phyloP scores from a whole-genome alignment of 2,797 vertebrate genomes.

The Parauchenoglanis ngamensis region DNA sequence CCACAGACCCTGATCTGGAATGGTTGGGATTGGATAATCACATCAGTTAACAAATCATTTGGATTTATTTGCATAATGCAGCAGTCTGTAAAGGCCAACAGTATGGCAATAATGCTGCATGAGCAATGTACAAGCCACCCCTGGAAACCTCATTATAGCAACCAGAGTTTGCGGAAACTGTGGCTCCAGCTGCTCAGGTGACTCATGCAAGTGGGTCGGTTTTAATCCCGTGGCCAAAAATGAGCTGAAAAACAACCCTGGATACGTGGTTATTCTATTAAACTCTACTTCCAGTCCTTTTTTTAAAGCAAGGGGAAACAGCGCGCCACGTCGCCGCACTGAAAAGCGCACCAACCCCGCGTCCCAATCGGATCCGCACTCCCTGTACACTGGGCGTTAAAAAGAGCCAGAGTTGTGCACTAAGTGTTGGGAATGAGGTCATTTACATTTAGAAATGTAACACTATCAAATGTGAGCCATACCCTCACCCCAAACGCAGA shows the following conservation, averaged over 20 bases:
- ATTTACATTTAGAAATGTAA: not conserved
- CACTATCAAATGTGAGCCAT: not conserved
- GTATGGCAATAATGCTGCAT: not conserved
- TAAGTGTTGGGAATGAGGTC: not conserved
- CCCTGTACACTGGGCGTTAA: not conserved
- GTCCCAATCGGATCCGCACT: not conserved
- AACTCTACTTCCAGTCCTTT: not conserved
- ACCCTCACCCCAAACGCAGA: too few species aligned
- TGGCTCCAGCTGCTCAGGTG: conserved; percentile 12
- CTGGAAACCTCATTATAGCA: not conserved
- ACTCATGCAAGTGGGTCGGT: not conserved
- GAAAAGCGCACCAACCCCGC: not conserved
- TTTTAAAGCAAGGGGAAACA: conserved; percentile 12
- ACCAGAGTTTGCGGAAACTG: not conserved
- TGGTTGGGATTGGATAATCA: not conserved
- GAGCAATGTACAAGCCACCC: not conserved
- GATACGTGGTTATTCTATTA: not conserved
- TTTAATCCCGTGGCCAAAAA: not conserved
- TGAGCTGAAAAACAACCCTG: not conserved
- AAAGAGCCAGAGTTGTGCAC: not conserved
- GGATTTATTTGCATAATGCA: not conserved
- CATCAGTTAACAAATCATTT: not conserved
- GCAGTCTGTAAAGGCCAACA: not conserved
- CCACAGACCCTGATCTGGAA: not conserved
- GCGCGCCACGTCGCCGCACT: conserved; percentile 43